Percentiles rank a stretch among this genome's conserved stretches.
These are phyloP conservation scores for Zophobas morio DNA, from an alignment of 1,140 invertebrate species.

Conservation along the genomic window DNA sequence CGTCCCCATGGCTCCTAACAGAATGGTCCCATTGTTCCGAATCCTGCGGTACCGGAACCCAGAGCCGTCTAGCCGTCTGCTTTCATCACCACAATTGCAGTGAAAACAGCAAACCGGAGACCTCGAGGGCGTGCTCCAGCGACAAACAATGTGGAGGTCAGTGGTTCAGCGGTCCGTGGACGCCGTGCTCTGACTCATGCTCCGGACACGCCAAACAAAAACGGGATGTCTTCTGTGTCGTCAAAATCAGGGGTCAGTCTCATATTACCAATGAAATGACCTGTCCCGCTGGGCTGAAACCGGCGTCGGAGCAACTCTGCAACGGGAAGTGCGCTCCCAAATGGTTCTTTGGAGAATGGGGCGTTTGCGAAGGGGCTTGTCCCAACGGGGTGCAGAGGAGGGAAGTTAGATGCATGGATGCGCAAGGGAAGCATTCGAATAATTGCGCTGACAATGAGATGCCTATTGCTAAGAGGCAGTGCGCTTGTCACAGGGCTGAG, in stretches of 20 bases:
- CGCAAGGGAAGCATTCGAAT: conserved; percentile 63
- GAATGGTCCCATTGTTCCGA: conserved; percentile 69
- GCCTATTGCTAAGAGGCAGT: conserved; percentile 61
- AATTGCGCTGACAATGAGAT: conserved; percentile 59
- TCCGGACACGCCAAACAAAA: conserved; percentile 59
- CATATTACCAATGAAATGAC: conserved; percentile 65
- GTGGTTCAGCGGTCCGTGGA: conserved; percentile 82
- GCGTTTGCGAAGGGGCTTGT: conserved; percentile 72
- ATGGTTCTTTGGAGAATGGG: conserved; percentile 77
- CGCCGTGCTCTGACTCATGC: conserved; percentile 69
- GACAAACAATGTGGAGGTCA: conserved; percentile 75
- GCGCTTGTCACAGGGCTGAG: conserved; percentile 57
- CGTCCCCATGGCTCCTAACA: conserved; percentile 67
- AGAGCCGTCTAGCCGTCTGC: conserved; percentile 72
- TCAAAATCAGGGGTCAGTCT: conserved; percentile 63
- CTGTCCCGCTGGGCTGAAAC: conserved; percentile 61
- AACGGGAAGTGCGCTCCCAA: conserved; percentile 70
- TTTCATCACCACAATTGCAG: conserved; percentile 69
- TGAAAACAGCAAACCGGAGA: conserved; percentile 70
- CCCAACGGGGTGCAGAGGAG: conserved; percentile 75
- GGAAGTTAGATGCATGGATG: conserved; percentile 74
- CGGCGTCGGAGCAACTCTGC: conserved; percentile 67
- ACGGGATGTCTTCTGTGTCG: conserved; percentile 71
- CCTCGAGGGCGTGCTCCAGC: conserved; percentile 74
- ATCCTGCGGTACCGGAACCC: conserved; percentile 73